phyloP scores from a whole-genome alignment of 2,888 invertebrate genomes.

The Drosophila prostipennis region DNA sequence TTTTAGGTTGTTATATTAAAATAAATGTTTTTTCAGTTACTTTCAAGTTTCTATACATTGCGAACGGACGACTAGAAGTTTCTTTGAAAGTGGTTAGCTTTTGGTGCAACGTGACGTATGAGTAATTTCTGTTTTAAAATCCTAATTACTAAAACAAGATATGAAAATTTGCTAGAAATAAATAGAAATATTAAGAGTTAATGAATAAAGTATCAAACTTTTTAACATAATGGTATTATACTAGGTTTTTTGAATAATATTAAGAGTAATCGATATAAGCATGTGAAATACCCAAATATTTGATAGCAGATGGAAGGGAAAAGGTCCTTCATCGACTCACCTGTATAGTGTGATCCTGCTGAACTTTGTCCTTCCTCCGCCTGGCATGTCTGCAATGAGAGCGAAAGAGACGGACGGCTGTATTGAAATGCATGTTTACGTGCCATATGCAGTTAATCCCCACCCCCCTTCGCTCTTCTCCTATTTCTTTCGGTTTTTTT shows the following conservation, averaged over 20 bases:
- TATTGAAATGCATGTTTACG: conserved; percentile 41
- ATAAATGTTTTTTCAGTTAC: too few relatives aligned
- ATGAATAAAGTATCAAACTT: too few relatives aligned
- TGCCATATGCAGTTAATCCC: conserved; percentile 27
- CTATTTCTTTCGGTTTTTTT: neutral
- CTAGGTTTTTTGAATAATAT: too few relatives aligned
- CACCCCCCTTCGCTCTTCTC: neutral
- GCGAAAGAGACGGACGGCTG: conserved; percentile 23
- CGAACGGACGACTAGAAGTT: conserved; percentile 2
- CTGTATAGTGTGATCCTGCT: conserved; percentile 67
- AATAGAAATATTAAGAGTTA: too few relatives aligned
- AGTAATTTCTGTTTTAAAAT: conserved; percentile 1
- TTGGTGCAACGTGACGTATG: conserved; percentile 16
- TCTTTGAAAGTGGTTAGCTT: conserved; percentile 2
- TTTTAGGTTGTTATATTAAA: too few relatives aligned
- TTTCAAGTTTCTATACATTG: neutral
- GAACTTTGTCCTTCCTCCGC: conserved; percentile 67
- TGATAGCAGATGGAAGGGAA: neutral
- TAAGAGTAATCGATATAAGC: neutral
- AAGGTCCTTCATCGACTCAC: conserved; percentile 54
- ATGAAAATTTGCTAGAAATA: too few relatives aligned
- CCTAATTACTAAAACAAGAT: too few relatives aligned
- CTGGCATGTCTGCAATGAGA: conserved; percentile 68
- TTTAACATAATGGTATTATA: too few relatives aligned
- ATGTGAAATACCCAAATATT: neutral